Conservation (phyloP, 2,113 vertebrate genomes). For the Eclectus roratus region DNA sequence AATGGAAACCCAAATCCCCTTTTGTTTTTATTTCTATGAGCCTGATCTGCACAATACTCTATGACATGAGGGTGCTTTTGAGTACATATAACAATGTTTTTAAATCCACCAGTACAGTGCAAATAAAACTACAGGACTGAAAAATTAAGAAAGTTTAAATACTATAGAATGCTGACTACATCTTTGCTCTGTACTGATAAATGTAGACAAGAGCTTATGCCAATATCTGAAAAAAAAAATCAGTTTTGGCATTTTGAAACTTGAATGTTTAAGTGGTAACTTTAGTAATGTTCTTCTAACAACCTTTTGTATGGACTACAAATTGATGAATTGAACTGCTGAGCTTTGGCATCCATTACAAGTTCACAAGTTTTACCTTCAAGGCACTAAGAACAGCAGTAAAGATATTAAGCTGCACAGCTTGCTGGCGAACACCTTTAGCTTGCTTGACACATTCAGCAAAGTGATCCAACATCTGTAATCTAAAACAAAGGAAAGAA, state of each 20-base stretch:
- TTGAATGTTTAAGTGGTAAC: background rate
- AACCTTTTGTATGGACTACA: background rate
- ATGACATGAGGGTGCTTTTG: background rate
- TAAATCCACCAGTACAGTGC: background rate
- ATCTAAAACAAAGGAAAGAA: slow-evolving; percentile 71
- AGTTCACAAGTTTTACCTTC: slow-evolving; percentile 80
- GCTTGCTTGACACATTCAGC: slow-evolving; percentile 98
- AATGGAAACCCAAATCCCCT: background rate
- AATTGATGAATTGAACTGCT: background rate
- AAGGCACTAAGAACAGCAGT: slow-evolving; percentile 97
- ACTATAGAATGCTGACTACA: background rate
- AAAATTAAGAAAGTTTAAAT: background rate
- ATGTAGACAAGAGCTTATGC: background rate
- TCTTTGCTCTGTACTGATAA: background rate
- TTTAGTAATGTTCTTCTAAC: background rate
- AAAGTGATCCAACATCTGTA: slow-evolving; percentile 99
- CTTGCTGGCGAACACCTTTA: slow-evolving; percentile 96
- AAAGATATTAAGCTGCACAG: slow-evolving; percentile 98
- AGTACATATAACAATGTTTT: background rate
- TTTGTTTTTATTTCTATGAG: background rate
- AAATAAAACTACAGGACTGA: background rate
- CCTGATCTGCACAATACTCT: background rate
- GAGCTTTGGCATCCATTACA: background rate
- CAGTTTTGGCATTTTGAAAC: background rate
- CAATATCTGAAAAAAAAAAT: background rate